Evolutionary conservation across 2,797 vertebrate species (phyloP).

Genomic region (Myotis vivesi): DNA sequence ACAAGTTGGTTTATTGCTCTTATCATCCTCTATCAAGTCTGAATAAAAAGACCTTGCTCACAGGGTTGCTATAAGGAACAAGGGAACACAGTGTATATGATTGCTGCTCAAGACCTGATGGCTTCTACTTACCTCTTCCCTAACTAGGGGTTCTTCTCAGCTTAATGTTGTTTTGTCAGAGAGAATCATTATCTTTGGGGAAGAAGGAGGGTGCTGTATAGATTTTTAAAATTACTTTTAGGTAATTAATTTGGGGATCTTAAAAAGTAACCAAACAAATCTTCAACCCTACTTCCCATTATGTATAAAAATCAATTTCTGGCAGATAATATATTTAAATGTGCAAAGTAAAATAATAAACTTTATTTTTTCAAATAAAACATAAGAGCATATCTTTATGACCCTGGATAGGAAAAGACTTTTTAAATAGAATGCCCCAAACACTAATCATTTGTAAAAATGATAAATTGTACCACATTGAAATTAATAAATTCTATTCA

Average conservation of each 20-base stretch:
- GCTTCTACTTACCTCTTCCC: background rate
- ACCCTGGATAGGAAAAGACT: background rate
- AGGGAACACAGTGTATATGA: background rate
- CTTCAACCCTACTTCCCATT: background rate
- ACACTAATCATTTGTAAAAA: background rate
- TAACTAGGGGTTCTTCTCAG: rapidly evolving
- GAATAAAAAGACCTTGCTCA: background rate
- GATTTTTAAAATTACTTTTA: background rate
- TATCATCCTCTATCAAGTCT: background rate
- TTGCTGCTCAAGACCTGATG: rapidly evolving
- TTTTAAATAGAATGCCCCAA: background rate
- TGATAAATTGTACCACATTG: background rate
- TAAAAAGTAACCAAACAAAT: background rate
- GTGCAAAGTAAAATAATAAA: background rate
- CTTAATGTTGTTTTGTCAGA: background rate
- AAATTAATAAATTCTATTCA: background rate
- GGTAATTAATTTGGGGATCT: background rate
- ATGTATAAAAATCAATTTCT: background rate
- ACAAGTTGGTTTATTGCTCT: background rate
- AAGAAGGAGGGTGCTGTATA: background rate
- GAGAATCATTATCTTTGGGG: background rate
- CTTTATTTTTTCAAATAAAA: background rate
- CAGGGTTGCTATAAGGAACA: background rate
- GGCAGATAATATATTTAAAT: background rate
- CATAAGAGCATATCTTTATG: background rate